Conservation (phyloP, 2,888 invertebrate species). For the Hartigia nigra region DNA sequence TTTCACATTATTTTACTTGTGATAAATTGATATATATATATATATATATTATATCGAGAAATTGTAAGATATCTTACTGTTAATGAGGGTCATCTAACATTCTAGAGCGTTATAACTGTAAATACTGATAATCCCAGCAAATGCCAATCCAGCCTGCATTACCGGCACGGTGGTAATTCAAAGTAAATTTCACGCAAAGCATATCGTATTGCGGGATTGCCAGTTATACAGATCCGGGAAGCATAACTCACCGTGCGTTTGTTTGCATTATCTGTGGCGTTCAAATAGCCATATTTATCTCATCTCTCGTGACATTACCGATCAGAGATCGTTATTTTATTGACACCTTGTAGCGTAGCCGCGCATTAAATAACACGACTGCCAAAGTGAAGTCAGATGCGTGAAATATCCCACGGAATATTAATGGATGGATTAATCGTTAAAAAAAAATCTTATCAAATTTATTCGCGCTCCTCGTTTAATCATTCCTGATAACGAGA, state of each 20-base stretch:
- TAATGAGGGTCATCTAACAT: not conserved
- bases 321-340: conserved; percentile 54
- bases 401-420: not conserved
- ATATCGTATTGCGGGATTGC: conserved; percentile 53
- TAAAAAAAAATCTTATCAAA: not conserved
- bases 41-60: too few species aligned
- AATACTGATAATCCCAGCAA: not conserved
- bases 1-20: too few species aligned
- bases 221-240: conserved; percentile 31
- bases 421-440: not conserved
- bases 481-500: not conserved
- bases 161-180: conserved; percentile 55
- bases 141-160: conserved; percentile 31
- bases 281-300: conserved; percentile 62
- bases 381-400: not conserved
- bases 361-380: conserved; percentile 10
- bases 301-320: conserved; percentile 50
- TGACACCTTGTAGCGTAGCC: conserved; percentile 36
- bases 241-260: conserved; percentile 61
- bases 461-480: not conserved
- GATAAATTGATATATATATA: too few species aligned
- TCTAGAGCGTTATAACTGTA: not conserved
- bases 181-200: conserved; percentile 58
- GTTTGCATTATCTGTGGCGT: conserved; percentile 60
- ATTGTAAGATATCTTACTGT: not conserved